Evolutionary conservation across 2,797 vertebrate species (phyloP), one percentile per base, ranked within the genome.

Genomic region (Tragopan temminckii): DNA sequence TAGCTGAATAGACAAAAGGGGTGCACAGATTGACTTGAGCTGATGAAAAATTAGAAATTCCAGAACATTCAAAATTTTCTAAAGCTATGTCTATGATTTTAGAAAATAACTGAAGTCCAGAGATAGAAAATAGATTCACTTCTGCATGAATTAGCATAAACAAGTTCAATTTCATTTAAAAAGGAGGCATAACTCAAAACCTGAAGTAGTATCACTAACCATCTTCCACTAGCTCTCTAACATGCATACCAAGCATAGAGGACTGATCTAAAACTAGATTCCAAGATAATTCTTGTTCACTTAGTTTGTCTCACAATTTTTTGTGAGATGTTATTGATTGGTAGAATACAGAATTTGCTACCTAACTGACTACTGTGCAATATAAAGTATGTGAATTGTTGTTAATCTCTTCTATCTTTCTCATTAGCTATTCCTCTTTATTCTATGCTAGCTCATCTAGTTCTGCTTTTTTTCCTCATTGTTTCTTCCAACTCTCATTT

Each of bases 111-210:
- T 82, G 1, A 74, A 70, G 38, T 74, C 36, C 7, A 4, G 8
- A 59, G 77, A 17, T 45, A 42, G 45, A 88, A 95, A 82, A 63
- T 27, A 92, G n/a, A 71, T 78, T 91, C 27, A 24, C 76, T 92
- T 87, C 70, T n/a, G 31, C 61, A 19, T 62, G 29, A 61, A 63
- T 85, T 85, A 40, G 31, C 24, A 62, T 50, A 67, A 90, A 48
- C 40, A 92, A 77, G 13, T 69, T 42, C 83, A 36, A 17, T 75
- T 85, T 92, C 71, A 40, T 71, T 52, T 31, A 40, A 68, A 82
- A 70, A 52, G 4, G 7, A 87, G 85, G 45, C 36, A 29, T 45
- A 80, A 27, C 31, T 78, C 18, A 70, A 82, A 89, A 20, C 18
- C 1, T 2, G 16, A 48, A 87, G 27, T 21, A 31, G 36, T 80